Percentiles rank a stretch among this genome's conserved stretches.
phyloP scores from a whole-genome alignment of 2,797 vertebrate genomes.

The Odontamblyopus lacepedii region DNA sequence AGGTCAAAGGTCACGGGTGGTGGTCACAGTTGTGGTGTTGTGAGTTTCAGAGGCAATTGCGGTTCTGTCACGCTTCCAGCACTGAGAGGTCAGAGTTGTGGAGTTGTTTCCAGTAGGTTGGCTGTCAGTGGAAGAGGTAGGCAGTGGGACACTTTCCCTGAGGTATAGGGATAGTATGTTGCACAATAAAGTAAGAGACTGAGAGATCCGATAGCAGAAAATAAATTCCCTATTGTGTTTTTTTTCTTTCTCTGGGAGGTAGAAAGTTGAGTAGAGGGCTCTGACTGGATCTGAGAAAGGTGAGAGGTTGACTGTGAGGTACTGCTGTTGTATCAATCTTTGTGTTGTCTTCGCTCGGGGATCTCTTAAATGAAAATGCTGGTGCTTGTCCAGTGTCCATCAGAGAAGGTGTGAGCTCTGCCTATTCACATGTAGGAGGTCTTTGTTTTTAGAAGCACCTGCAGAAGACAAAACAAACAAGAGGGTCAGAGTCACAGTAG shows the following conservation, averaged over 20 bases:
- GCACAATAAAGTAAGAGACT: slow-evolving; percentile 20
- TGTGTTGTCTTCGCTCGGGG: slow-evolving; percentile 19
- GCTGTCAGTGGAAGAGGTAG: slow-evolving; percentile 61
- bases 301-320: slow-evolving; percentile 30
- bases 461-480: slow-evolving; percentile 19
- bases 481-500: slow-evolving; percentile 3
- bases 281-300: slow-evolving; percentile 21
- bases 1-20: slow-evolving; percentile 52
- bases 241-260: slow-evolving; percentile 51
- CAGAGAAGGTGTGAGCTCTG: slow-evolving; percentile 7
- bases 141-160: slow-evolving; percentile 56
- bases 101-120: slow-evolving; percentile 39
- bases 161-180: slow-evolving; percentile 59
- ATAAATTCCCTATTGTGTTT: slow-evolving; percentile 21
- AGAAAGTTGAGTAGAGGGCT: slow-evolving; percentile 43
- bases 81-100: slow-evolving; percentile 51
- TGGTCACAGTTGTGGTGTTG: slow-evolving; percentile 37
- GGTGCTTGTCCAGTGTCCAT: slow-evolving; percentile 42
- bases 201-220: slow-evolving; percentile 20
- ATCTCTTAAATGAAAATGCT: slow-evolving; percentile 36
- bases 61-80: slow-evolving; percentile 54
- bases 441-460: slow-evolving; percentile 41
- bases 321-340: slow-evolving; percentile 29
- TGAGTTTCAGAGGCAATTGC: slow-evolving; percentile 53
- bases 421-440: slow-evolving; percentile 1